Base-by-base conservation (phyloP, 30 jellyfish, hydroid and myxozoan species). In the Chrysaora quinquecirrha region DNA sequence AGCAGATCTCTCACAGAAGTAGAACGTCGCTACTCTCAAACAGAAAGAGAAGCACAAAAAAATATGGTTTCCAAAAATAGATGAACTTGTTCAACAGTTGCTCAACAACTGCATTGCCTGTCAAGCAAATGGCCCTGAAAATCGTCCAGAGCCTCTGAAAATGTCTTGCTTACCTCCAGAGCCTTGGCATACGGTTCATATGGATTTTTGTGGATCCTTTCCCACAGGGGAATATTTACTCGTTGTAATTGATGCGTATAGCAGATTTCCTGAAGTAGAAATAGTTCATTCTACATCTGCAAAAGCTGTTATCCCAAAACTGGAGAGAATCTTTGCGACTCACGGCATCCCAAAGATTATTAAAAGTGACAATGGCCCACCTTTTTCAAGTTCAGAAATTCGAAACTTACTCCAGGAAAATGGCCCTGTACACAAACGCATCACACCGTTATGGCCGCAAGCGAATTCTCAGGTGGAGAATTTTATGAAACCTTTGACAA, bases 181-280 rank as follows among this genome's bases (percentile, higher is more conserved):
- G n/a, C 81, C 85, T 19, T 88, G 97, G 90, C 65, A 88, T 38
- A 52, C 73, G 21, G 86, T 88, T 24, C 78, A 73, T 28, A 73
- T 78, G 31, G 89, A 77, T 83, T 88, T 79, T 71, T 84, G 72
- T 30, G 90, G 97, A 66, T 86, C 90, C 10, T 50, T 80, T 12
- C 90, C 95, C 27, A 52, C 91, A 2, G 83, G 73, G 19, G 76
- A 58, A 52, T 80, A 71, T 64, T 66, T 78, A 33, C n/a, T 79
- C 21, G 90, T 72, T 12, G 76, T 80, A 14, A 72, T 80, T 32
- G 97, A 81, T 52, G 73, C 54, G 48, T 60, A 52, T n/a, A 64
- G 56, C 61, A 48, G 48, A 54, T 88, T 48, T 80, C 95, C 97
- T 30, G 90, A 60, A 43, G 73, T 88, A 21, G 94, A 77, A 28